Evolutionary conservation across 2,113 vertebrate genomes (phyloP), one percentile per base, ranked within the genome.

Genomic region (Dasypus novemcinctus): DNA sequence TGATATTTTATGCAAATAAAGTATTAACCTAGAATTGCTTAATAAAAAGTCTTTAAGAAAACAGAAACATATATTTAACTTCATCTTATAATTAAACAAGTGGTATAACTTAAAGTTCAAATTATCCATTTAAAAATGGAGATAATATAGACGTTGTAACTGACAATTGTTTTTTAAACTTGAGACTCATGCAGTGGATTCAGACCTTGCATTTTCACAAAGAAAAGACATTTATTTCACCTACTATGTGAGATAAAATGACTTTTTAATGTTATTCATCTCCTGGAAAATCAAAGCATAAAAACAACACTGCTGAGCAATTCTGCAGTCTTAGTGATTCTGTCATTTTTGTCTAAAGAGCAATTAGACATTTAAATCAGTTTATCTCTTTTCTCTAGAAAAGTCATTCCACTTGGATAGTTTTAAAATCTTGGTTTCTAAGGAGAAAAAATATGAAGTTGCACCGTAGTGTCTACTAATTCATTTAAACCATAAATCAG

Each of bases 401-500:
- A 84, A 95, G n/a, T 38, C 31, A 81, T 94, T 93, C 46, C n/a
- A 68, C 17, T 49, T 75, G 59, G 29, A 85, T 25, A 57, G 94
- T 92, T 92, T 43, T 9, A 89, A 95, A 91, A 81, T 89, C 87
- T 97, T 95, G 66, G 27, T 90, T 96, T 94, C 86, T 57, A 93
- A 59, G 74, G 69, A 85, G 84, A 80, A 94, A 91, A 96, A 54
- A 87, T 80, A 97, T 84, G 83, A 95, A 96, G 87, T 80, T 87
- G 72, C 71, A 95, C 96, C 74, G 91, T 94, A 92, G 94, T 78
- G 93, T 96, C 71, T 97, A 95, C 95, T 97, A 97, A 98, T 97
- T 97, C 95, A 95, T 95, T 96, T 96, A 95, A 68, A 76, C 93
- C 94, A 97, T 97, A 98, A 97, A 98, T 98, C 97, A 97, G 57